These are phyloP conservation scores for Solea senegalensis DNA, from an alignment of 2,113 vertebrate genomes.

Conservation along the genomic window DNA sequence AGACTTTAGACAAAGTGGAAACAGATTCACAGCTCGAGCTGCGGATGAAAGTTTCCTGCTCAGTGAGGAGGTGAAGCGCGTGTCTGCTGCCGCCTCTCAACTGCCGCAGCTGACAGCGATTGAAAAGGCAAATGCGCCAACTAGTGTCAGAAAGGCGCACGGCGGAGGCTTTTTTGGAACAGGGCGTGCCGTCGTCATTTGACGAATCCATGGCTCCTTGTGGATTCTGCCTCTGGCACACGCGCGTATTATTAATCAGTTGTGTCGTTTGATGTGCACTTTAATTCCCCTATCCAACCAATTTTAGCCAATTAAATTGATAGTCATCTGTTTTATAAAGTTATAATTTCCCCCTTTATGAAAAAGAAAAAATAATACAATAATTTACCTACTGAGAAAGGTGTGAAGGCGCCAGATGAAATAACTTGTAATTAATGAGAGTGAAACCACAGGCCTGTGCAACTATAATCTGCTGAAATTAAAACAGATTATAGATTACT, in stretches of 20 bases:
- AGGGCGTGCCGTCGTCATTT: slow-evolving; percentile 69
- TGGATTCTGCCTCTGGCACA: slow-evolving; percentile 50
- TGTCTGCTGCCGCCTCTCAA: slow-evolving; percentile 32
- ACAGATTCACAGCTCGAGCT: slow-evolving; percentile 9
- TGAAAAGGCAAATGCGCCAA: slow-evolving; percentile 85
- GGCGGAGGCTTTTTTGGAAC: slow-evolving; percentile 6
- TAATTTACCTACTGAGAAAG: slow-evolving; percentile 26
- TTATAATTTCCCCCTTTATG: slow-evolving; percentile 49
- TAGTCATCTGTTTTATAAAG: slow-evolving; percentile 42
- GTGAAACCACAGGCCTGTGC: slow-evolving; percentile 35
- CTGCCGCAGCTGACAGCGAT: slow-evolving; percentile 48
- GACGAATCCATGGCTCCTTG: slow-evolving; percentile 31
- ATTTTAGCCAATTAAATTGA: slow-evolving; percentile 45
- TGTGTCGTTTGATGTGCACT: slow-evolving; percentile 58
- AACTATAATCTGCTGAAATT: slow-evolving; percentile 3
- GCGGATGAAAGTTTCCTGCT: slow-evolving; percentile 35
- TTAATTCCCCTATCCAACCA: slow-evolving; percentile 33
- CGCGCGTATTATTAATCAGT: slow-evolving; percentile 1
- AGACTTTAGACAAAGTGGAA: background rate
- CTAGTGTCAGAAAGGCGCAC: slow-evolving; percentile 77
- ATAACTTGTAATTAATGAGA: slow-evolving; percentile 31
- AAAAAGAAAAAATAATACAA: background rate
- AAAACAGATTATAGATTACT: background rate
- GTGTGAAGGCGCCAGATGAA: slow-evolving; percentile 23
- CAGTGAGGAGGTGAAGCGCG: slow-evolving; percentile 44